Conservation (phyloP, 2,113 vertebrate species). For the Archocentrus centrarchus region DNA sequence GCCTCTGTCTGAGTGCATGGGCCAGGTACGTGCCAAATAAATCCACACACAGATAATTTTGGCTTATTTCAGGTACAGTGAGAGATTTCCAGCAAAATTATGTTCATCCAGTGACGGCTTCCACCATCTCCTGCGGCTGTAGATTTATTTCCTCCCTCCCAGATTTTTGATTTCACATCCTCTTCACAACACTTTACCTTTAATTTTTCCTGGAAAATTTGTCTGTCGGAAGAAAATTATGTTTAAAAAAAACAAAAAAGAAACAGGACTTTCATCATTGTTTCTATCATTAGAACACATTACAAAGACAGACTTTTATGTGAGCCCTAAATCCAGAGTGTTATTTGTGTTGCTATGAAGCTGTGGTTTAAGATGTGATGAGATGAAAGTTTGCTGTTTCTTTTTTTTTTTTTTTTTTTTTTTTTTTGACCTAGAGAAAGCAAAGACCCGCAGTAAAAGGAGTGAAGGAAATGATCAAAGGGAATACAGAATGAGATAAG, state of each 20-base stretch:
- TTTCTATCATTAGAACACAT: conserved; percentile 26
- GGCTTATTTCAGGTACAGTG: background rate
- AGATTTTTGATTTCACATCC: conserved; percentile 14
- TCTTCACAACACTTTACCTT: background rate
- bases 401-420: background rate
- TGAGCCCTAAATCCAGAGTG: conserved; percentile 1
- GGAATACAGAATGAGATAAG: conserved; percentile 42
- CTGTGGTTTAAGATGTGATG: conserved; percentile 27
- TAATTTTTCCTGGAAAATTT: background rate
- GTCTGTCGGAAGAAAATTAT: background rate
- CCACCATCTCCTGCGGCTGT: background rate
- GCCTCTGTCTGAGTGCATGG: background rate
- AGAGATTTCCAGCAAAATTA: background rate
- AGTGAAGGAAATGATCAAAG: conserved; percentile 36
- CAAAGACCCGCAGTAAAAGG: background rate
- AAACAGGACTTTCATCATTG: conserved; percentile 22
- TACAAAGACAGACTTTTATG: conserved; percentile 43
- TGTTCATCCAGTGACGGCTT: background rate
- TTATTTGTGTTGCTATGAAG: conserved; percentile 13
- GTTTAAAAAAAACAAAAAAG: background rate
- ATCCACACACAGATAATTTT: conserved; percentile 12
- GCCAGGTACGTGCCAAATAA: conserved; percentile 8
- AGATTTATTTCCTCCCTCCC: background rate
- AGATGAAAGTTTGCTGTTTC: conserved; percentile 32
- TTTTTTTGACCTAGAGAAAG: background rate